phyloP scores from a whole-genome alignment of 2,888 invertebrate species.

The Temnothorax rugatulus region DNA sequence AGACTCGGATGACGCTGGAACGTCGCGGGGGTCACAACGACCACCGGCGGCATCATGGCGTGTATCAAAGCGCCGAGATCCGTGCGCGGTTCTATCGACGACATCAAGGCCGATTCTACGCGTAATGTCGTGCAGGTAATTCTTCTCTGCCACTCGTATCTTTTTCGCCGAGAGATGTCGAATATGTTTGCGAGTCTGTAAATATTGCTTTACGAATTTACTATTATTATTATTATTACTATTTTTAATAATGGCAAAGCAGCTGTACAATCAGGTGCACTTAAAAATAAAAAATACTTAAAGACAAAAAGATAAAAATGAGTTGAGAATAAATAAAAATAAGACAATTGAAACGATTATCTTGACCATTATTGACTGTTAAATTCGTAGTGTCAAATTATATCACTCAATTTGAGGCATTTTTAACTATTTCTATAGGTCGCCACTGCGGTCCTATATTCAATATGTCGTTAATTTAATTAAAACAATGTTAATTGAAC shows the following conservation, averaged over 20 bases:
- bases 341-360: background rate
- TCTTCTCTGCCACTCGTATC: background rate
- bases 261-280: no score
- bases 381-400: no score
- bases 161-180: background rate
- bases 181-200: background rate
- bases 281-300: background rate
- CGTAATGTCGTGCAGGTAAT: slow-evolving; percentile 83
- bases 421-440: no score
- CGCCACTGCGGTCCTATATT: no score
- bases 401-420: no score
- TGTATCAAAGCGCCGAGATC: slow-evolving; percentile 91
- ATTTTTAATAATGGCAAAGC: background rate
- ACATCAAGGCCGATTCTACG: slow-evolving; percentile 88
- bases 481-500: no score
- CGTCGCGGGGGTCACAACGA: slow-evolving; percentile 52
- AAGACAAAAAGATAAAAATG: slow-evolving; percentile 3
- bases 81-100: slow-evolving; percentile 92
- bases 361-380: background rate
- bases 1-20: slow-evolving; percentile 68
- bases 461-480: no score
- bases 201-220: background rate
- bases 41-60: slow-evolving; percentile 84
- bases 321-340: background rate
- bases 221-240: no score